Conservation (phyloP, 2,797 vertebrate species). For the Chlorospingus flavigularis region DNA sequence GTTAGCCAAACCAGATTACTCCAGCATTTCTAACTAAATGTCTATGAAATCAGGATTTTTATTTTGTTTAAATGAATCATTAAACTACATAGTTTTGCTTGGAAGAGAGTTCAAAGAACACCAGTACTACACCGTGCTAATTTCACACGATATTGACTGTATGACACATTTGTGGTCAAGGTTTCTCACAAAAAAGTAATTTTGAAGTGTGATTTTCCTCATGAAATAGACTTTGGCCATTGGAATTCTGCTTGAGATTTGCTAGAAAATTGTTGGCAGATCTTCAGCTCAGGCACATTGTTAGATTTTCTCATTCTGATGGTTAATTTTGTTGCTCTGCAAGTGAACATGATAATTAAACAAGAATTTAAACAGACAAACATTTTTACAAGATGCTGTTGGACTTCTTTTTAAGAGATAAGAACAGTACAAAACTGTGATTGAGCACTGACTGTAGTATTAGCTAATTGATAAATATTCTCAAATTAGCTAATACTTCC, state of each 20-base stretch:
- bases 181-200: background rate
- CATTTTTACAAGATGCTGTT: background rate
- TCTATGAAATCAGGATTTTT: background rate
- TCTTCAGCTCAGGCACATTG: background rate
- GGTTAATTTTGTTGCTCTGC: background rate
- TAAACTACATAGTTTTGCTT: background rate
- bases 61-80: background rate
- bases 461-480: background rate
- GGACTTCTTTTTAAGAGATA: background rate
- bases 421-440: background rate
- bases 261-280: slow-evolving; percentile 16
- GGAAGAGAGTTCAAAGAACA: background rate
- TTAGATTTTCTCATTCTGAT: slow-evolving; percentile 10
- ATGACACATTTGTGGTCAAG: background rate
- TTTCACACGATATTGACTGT: slow-evolving; percentile 8
- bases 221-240: background rate
- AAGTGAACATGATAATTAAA: background rate
- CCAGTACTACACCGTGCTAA: background rate
- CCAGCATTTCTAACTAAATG: background rate
- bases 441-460: background rate
- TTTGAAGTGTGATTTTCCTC: background rate
- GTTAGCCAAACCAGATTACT: background rate
- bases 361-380: background rate
- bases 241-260: slow-evolving; percentile 20
- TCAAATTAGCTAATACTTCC: background rate